phyloP scores from a whole-genome alignment of 2,797 vertebrate genomes.

The Margarornis squamiger region DNA sequence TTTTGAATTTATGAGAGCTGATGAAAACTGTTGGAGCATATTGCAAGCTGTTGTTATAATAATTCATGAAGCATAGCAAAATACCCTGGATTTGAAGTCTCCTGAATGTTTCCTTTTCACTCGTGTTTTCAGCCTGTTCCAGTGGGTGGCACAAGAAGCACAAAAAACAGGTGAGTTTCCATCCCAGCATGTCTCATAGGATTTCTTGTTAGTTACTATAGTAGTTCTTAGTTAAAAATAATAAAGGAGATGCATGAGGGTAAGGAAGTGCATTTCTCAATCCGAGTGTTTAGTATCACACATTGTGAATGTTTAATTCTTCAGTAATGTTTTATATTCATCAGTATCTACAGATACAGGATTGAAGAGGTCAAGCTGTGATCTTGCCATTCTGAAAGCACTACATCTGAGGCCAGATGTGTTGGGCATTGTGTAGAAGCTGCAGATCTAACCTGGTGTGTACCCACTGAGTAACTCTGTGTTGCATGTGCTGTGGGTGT shows the following conservation, averaged over 20 bases:
- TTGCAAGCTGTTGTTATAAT: background rate
- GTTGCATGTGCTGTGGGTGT: background rate
- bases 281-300: background rate
- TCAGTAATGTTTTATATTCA: background rate
- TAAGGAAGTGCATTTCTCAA: background rate
- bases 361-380: background rate
- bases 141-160: constrained; percentile 53
- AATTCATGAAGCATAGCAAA: background rate
- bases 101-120: background rate
- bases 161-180: background rate
- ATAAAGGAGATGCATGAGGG: background rate
- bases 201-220: background rate
- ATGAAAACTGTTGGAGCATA: background rate
- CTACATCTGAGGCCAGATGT: background rate
- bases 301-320: background rate
- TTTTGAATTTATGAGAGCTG: background rate
- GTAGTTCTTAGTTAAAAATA: background rate
- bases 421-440: background rate
- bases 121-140: constrained; percentile 33
- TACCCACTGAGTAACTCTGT: background rate
- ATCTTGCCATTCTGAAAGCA: background rate
- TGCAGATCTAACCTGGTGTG: background rate
- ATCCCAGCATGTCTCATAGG: background rate
- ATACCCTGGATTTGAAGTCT: background rate
- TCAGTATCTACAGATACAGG: background rate